Percentiles rank a stretch among this genome's conserved stretches.
phyloP scores from a whole-genome alignment of 2,888 invertebrate genomes.

The Margaritifera margaritifera region DNA sequence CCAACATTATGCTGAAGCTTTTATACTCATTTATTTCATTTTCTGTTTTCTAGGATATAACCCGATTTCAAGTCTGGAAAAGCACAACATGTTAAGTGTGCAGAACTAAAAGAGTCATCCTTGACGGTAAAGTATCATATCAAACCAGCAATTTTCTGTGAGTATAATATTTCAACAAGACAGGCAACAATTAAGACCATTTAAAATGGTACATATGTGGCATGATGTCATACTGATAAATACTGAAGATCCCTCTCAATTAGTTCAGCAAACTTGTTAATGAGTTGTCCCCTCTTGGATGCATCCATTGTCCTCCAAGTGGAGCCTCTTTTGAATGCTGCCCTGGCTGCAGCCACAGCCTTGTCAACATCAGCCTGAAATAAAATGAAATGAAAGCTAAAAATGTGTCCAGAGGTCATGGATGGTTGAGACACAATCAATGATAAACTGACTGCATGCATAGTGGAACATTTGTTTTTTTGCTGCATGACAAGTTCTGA shows the following conservation, averaged over 20 bases:
- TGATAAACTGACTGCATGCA: too few species aligned
- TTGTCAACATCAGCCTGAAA: conserved; percentile 75
- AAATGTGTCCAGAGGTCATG: too few species aligned
- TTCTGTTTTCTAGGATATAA: not conserved
- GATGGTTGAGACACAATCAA: too few species aligned
- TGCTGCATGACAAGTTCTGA: too few species aligned
- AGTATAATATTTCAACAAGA: not conserved
- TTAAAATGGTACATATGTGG: not conserved
- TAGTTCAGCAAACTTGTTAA: conserved; percentile 87
- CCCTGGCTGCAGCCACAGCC: conserved; percentile 76
- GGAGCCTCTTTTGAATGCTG: conserved; percentile 76
- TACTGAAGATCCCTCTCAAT: conserved; percentile 86
- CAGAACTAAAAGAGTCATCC: not conserved
- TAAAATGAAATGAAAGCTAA: not conserved
- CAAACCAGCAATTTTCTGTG: too few species aligned
- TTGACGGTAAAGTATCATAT: too few species aligned
- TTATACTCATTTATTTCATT: too few species aligned
- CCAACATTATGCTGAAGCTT: too few species aligned
- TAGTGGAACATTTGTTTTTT: too few species aligned
- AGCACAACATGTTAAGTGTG: not conserved
- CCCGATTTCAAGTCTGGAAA: too few species aligned
- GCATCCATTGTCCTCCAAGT: conserved; percentile 82
- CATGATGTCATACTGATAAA: conserved; percentile 78
- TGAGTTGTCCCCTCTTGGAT: conserved; percentile 83
- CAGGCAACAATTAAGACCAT: not conserved